Evolutionary conservation across 2,113 vertebrate genomes (phyloP).

Genomic region (Cryptotis parvus): DNA sequence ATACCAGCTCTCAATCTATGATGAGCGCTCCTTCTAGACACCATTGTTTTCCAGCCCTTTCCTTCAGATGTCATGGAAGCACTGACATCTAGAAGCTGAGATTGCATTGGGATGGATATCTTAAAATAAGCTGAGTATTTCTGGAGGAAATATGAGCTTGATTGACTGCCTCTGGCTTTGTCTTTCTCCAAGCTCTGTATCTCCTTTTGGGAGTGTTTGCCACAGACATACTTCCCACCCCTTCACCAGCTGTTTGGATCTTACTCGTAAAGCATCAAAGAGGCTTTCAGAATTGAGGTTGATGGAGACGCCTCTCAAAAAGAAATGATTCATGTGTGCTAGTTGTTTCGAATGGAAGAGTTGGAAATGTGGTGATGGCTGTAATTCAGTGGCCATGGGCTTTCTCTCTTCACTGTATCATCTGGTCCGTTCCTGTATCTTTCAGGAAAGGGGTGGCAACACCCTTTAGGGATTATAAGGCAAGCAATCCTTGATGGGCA

Average conservation of each 20-base stretch:
- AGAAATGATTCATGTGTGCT: not conserved
- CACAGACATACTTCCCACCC: not conserved
- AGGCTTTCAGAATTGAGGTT: slow-evolving; percentile 35
- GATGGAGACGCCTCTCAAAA: slow-evolving; percentile 19
- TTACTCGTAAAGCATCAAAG: slow-evolving; percentile 12
- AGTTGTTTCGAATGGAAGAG: not conserved
- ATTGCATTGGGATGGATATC: not conserved
- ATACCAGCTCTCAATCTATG: too few species aligned
- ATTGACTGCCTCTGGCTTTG: slow-evolving; percentile 47
- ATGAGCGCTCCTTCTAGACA: slow-evolving; percentile 5
- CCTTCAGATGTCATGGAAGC: slow-evolving; percentile 1
- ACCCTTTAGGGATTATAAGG: not conserved
- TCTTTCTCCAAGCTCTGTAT: slow-evolving; percentile 10
- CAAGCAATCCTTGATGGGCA: not conserved
- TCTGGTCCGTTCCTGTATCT: not conserved
- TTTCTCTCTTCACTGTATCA: not conserved
- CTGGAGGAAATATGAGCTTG: not conserved
- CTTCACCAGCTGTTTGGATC: slow-evolving; percentile 65
- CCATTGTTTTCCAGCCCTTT: slow-evolving; percentile 1
- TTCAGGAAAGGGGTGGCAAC: not conserved
- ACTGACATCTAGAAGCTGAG: slow-evolving; percentile 44
- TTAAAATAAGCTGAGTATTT: slow-evolving; percentile 55
- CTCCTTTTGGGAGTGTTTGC: slow-evolving; percentile 37
- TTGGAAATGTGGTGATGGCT: not conserved
- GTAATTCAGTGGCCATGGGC: not conserved